phyloP scores from a whole-genome alignment of 2,888 invertebrate genomes.

The Leucania comma region DNA sequence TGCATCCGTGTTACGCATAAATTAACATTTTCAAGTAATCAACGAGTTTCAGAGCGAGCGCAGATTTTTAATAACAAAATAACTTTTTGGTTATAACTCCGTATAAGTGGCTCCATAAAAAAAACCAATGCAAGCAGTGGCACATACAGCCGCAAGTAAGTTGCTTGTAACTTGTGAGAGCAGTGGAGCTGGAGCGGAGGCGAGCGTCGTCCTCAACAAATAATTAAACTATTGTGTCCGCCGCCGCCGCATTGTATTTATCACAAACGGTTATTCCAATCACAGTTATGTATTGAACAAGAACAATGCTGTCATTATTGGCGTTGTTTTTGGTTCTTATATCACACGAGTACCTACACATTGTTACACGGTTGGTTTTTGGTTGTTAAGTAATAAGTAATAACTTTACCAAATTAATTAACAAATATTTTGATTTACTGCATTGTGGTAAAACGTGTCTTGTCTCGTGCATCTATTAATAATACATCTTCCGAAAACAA shows the following conservation, averaged over 20 bases:
- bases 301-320: conserved; percentile 57
- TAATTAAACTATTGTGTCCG: conserved; percentile 57
- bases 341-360: background rate
- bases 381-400: background rate
- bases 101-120: background rate
- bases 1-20: conserved; percentile 19
- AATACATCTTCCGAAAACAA: conserved; percentile 23
- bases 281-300: conserved; percentile 52
- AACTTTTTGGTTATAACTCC: background rate
- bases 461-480: conserved; percentile 5
- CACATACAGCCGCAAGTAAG: conserved; percentile 2
- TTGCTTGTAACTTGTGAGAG: conserved; percentile 23
- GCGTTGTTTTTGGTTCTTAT: conserved; percentile 6
- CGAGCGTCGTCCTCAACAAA: conserved; percentile 46
- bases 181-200: conserved; percentile 34
- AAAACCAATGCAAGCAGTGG: conserved; percentile 1
- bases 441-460: conserved; percentile 8
- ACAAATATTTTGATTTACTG: background rate
- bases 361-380: conserved; percentile 6
- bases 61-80: background rate
- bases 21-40: background rate
- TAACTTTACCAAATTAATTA: background rate
- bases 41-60: background rate
- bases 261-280: conserved; percentile 46
- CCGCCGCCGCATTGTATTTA: conserved; percentile 45